A percentile compares a stretch with the other conserved stretches of the same genome.
Evolutionary conservation across 2,113 vertebrate species (phyloP).

Genomic region (Prietella phreatophila): DNA sequence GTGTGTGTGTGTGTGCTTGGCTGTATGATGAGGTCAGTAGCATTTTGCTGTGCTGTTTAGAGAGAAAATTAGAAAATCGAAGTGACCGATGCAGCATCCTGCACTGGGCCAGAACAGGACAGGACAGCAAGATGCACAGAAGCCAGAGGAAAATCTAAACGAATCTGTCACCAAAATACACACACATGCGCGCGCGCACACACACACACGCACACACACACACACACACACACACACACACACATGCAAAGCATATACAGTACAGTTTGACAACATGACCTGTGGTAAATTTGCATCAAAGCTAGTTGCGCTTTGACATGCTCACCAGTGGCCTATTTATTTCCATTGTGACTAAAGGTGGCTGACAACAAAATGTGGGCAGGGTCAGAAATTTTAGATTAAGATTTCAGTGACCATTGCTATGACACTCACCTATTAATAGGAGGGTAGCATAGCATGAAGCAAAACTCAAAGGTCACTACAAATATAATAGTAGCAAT

Average conservation of each 20-base stretch:
- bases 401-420: neutral
- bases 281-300: neutral
- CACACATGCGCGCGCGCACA: neutral
- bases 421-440: neutral
- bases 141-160: conserved; percentile 34
- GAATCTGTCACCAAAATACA: conserved; percentile 10
- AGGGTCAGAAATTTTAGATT: neutral
- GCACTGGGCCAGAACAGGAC: conserved; percentile 8
- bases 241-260: neutral
- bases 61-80: conserved; percentile 36
- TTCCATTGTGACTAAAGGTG: neutral
- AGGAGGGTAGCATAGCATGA: neutral
- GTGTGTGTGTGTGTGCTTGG: neutral
- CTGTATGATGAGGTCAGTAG: conserved; percentile 36
- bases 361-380: neutral
- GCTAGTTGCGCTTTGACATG: neutral
- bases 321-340: neutral
- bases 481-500: neutral
- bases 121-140: conserved; percentile 1
- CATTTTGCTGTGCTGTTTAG: conserved; percentile 38
- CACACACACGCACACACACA: conserved; percentile 22
- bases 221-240: neutral
- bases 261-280: neutral
- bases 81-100: conserved; percentile 14
- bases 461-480: neutral